phyloP scores from a whole-genome alignment of 2,797 vertebrate genomes.

The Numenius phaeopus region DNA sequence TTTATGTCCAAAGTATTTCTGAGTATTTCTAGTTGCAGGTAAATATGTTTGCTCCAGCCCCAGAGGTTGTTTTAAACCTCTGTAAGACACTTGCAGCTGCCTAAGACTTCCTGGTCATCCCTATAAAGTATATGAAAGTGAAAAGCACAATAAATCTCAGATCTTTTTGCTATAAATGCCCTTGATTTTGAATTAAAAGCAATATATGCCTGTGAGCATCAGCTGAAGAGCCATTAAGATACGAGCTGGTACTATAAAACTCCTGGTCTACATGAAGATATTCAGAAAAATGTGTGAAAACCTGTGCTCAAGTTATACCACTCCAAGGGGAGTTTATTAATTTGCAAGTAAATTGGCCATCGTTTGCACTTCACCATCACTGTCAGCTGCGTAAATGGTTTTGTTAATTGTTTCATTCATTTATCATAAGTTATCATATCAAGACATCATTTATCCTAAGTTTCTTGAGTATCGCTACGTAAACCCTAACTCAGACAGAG shows the following conservation, averaged over 20 bases:
- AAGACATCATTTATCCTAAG: background rate
- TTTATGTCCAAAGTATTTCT: background rate
- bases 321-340: background rate
- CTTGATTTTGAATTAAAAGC: background rate
- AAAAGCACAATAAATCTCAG: background rate
- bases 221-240: background rate
- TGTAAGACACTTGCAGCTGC: background rate
- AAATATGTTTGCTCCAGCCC: background rate
- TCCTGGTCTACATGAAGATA: background rate
- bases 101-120: background rate
- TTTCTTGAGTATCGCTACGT: background rate
- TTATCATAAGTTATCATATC: background rate
- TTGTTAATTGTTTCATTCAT: background rate
- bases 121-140: background rate
- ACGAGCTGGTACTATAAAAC: background rate
- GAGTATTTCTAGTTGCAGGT: background rate
- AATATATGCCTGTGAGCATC: background rate
- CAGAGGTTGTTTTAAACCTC: background rate
- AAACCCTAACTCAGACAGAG: background rate
- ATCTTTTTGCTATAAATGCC: background rate
- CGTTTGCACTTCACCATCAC: background rate
- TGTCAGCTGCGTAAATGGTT: background rate
- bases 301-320: background rate
- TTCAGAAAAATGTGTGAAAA: background rate
- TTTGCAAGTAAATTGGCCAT: background rate